phyloP scores from a whole-genome alignment of 2,113 vertebrate genomes.

The Astatotilapia flaviijosephi region DNA sequence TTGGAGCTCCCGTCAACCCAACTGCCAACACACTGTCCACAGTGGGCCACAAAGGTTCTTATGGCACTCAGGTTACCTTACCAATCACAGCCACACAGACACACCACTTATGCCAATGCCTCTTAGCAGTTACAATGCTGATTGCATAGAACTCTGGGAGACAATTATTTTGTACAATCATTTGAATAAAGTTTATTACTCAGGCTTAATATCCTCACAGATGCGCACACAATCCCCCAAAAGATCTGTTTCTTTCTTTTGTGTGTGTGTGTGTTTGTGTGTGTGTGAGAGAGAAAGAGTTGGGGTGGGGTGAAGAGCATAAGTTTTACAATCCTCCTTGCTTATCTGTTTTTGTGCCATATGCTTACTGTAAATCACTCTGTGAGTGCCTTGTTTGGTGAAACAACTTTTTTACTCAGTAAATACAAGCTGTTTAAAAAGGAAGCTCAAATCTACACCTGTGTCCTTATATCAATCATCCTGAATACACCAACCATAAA shows the following conservation, averaged over 20 bases:
- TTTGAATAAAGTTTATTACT: neutral
- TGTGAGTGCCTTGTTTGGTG: neutral
- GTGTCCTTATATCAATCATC: neutral
- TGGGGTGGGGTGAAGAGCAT: neutral
- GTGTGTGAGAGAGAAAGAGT: neutral
- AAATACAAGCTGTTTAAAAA: neutral
- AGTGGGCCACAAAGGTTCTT: neutral
- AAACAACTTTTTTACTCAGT: neutral
- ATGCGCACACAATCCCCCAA: neutral
- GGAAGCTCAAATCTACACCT: neutral
- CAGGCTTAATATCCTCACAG: neutral
- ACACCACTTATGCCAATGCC: neutral
- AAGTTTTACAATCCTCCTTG: neutral
- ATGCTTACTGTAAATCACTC: neutral
- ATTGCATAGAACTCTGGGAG: neutral
- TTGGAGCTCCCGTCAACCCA: conserved; percentile 1
- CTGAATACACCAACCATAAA: neutral
- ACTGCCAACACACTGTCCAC: conserved; percentile 9
- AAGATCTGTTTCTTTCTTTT: neutral
- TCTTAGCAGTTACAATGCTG: neutral
- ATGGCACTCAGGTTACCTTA: conserved; percentile 13
- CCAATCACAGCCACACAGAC: conserved; percentile 9
- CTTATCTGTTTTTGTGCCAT: neutral
- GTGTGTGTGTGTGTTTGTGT: neutral
- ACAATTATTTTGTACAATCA: neutral